A percentile compares a stretch with the other conserved stretches of the same genome.
Conservation (phyloP, 2,113 vertebrate species). For the Proterorhinus semilunaris region DNA sequence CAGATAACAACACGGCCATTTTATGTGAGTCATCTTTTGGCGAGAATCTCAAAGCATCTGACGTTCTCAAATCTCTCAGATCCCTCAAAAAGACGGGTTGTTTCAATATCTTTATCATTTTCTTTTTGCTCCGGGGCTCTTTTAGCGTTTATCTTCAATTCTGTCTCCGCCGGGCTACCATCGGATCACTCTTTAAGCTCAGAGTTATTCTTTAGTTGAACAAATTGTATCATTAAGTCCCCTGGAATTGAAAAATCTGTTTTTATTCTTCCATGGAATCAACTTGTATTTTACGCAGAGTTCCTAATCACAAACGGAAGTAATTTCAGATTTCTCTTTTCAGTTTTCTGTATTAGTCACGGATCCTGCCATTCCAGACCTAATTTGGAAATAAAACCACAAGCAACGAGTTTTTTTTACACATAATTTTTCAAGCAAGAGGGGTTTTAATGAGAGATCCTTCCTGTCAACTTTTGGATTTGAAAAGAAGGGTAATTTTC, state of each 20-base stretch:
- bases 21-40: constrained; percentile 6
- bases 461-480: too few relatives aligned
- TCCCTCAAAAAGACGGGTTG: neutral
- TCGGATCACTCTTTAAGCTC: neutral
- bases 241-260: neutral
- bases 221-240: neutral
- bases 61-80: constrained; percentile 10
- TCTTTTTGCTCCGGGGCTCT: neutral
- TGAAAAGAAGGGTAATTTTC: too few relatives aligned
- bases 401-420: too few relatives aligned
- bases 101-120: neutral
- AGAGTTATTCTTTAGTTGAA: neutral
- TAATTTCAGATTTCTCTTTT: too few relatives aligned
- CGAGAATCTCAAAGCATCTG: neutral
- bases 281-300: neutral
- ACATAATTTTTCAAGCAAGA: too few relatives aligned
- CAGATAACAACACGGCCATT: neutral
- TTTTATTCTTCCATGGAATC: neutral
- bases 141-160: neutral
- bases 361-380: too few relatives aligned
- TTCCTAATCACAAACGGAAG: neutral
- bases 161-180: neutral
- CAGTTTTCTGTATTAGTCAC: too few relatives aligned
- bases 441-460: too few relatives aligned
- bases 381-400: too few relatives aligned